phyloP scores from a whole-genome alignment of 2,888 invertebrate genomes.

The Pachydiplax longipennis region DNA sequence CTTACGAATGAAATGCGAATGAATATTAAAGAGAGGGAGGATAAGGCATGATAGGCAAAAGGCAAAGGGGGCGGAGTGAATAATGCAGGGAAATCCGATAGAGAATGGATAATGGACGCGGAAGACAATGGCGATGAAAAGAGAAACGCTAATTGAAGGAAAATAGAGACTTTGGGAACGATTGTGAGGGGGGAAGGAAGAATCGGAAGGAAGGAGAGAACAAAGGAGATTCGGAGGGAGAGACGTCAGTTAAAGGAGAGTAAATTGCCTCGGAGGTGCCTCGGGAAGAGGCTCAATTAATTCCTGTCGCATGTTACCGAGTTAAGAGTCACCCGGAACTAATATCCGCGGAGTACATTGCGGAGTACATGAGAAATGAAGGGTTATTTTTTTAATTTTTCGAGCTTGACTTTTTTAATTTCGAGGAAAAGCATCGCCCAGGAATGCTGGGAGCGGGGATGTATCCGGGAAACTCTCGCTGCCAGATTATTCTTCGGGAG shows the following conservation, averaged over 20 bases:
- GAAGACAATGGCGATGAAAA: not conserved
- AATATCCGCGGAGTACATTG: not conserved
- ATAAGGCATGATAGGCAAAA: not conserved
- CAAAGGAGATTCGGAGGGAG: not conserved
- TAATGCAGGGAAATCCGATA: not conserved
- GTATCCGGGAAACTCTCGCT: too few relatives aligned
- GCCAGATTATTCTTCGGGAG: too few relatives aligned
- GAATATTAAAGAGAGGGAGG: conserved; percentile 22
- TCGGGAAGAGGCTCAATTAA: not conserved
- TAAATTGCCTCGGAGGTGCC: not conserved
- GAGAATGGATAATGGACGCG: not conserved
- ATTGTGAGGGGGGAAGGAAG: too few relatives aligned
- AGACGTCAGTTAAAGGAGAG: not conserved
- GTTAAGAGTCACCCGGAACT: not conserved
- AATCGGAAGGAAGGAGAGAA: too few relatives aligned
- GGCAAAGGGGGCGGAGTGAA: not conserved
- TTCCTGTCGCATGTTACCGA: not conserved
- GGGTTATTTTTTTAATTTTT: not conserved
- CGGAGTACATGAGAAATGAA: not conserved
- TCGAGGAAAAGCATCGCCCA: too few relatives aligned
- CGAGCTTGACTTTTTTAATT: not conserved
- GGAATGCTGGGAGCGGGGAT: too few relatives aligned
- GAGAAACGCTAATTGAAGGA: not conserved
- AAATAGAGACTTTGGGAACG: not conserved
- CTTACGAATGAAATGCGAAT: not conserved